Evolutionary conservation across 2,113 vertebrate genomes (phyloP), one percentile per base, ranked within the genome.

Genomic region (Coryphaenoides rupestris): DNA sequence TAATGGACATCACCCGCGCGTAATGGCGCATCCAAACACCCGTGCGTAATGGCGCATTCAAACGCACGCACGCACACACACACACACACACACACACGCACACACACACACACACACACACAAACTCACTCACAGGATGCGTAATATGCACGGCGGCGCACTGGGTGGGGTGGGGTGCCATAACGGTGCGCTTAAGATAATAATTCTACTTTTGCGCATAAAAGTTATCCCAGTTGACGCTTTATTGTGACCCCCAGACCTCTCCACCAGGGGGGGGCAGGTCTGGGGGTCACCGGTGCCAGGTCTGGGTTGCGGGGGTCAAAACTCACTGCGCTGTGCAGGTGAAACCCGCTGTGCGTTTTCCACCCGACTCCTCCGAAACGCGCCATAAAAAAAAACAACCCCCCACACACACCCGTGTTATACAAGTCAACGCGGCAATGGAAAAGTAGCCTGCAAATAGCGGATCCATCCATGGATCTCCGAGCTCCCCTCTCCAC

Each of bases 141-240:
- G 22, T 17, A n/a, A n/a, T n/a, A n/a, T 56, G 15, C 21, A 58
- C n/a, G 15, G 9, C 47, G 69, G 81, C 77, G 82, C 28, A n/a
- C n/a, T n/a, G n/a, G n/a, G n/a, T n/a, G n/a, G n/a, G n/a, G n/a
- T n/a, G n/a, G 28, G 28, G 28, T 33, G 28, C 28, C 3, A 33
- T 33, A 33, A 33, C 82, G 69, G 78, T 81, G 16, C 77, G 49
- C 79, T 78, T 81, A 16, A 63, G 74, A 78, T 77, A 84, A 78
- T n/a, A n/a, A n/a, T n/a, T 76, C 70, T 84, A 69, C 75, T 65
- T 58, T 80, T 80, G 19, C 75, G 80, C 74, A 77, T 77, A 89
- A 87, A 88, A 88, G 87, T 88, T 90, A 91, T n/a, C n/a, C 90
- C 88, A 81, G 83, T 81, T 73, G 82, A 77, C 73, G 82, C 81